These are phyloP conservation scores for Hydrolagus colliei DNA, from an alignment of 2,797 vertebrate genomes.

Conservation along the genomic window DNA sequence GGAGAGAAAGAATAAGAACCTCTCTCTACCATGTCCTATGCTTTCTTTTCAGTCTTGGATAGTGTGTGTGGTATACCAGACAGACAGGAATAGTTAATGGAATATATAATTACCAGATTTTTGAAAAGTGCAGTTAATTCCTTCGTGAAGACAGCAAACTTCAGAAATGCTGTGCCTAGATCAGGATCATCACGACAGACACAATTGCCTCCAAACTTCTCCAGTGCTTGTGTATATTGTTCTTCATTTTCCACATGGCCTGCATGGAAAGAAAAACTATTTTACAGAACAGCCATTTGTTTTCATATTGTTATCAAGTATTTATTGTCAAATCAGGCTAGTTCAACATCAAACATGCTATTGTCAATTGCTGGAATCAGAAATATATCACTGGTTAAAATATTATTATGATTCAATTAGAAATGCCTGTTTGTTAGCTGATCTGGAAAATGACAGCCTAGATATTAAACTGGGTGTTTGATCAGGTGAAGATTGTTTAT, in stretches of 20 bases:
- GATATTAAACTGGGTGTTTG: too few species aligned
- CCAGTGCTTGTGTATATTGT: slow-evolving; percentile 94
- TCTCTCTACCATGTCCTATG: too few species aligned
- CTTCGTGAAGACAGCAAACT: slow-evolving; percentile 97
- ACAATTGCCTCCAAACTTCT: slow-evolving; percentile 96
- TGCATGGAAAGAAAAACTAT: slow-evolving; percentile 44
- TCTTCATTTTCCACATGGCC: slow-evolving; percentile 98
- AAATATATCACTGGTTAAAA: too few species aligned
- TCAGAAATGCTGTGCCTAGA: slow-evolving; percentile 91
- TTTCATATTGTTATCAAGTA: not conserved
- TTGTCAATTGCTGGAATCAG: not conserved
- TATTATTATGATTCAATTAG: too few species aligned
- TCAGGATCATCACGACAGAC: slow-evolving; percentile 95
- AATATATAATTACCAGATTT: slow-evolving; percentile 77
- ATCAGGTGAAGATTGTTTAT: too few species aligned
- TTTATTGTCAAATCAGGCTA: not conserved
- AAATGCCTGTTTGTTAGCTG: too few species aligned
- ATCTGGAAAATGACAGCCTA: too few species aligned
- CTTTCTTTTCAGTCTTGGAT: not conserved
- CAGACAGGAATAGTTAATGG: not conserved
- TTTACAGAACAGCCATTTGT: not conserved
- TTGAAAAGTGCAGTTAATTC: slow-evolving; percentile 97
- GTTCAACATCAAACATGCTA: not conserved
- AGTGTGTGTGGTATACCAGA: not conserved
- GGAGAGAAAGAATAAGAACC: too few species aligned